These are phyloP conservation scores for Drosophila diplacantha DNA, from an alignment of 2,888 invertebrate species.

Conservation along the genomic window DNA sequence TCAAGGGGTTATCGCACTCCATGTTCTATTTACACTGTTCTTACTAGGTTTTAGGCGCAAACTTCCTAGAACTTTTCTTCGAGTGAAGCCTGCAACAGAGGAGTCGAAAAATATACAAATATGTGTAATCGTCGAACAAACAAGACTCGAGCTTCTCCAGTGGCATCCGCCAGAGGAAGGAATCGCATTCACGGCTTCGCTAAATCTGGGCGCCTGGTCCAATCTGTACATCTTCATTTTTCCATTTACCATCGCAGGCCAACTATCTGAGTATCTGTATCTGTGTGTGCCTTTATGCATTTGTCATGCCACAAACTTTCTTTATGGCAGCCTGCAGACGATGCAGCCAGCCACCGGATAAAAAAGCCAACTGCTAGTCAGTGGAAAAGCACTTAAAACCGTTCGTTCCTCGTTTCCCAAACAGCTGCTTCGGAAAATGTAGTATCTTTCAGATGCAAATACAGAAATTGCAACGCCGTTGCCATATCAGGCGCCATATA, in stretches of 20 bases:
- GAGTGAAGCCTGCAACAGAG: slow-evolving; percentile 18
- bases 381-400: slow-evolving; percentile 29
- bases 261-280: slow-evolving; percentile 24
- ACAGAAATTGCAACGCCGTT: slow-evolving; percentile 25
- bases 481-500: slow-evolving; percentile 26
- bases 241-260: slow-evolving; percentile 49
- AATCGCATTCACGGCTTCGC: slow-evolving; percentile 12
- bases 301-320: slow-evolving; percentile 42
- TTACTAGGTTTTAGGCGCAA: no score
- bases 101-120: slow-evolving; percentile 35
- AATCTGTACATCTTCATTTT: slow-evolving; percentile 75
- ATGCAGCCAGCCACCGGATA: slow-evolving; percentile 27
- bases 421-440: slow-evolving; percentile 33
- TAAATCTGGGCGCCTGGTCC: slow-evolving; percentile 67
- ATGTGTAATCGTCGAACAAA: slow-evolving; percentile 43
- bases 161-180: slow-evolving; percentile 43
- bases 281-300: slow-evolving; percentile 27
- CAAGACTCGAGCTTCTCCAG: slow-evolving; percentile 37
- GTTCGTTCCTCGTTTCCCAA: slow-evolving; percentile 18
- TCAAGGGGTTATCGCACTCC: no score
- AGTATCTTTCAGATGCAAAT: slow-evolving; percentile 39
- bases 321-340: slow-evolving; percentile 29
- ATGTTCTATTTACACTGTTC: slow-evolving; percentile 10
- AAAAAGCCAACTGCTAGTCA: slow-evolving; percentile 17
- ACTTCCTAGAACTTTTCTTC: background rate